A percentile compares a stretch with the other conserved stretches of the same genome.
Conservation (phyloP, 2,797 vertebrate genomes). For the Chelon auratus region DNA sequence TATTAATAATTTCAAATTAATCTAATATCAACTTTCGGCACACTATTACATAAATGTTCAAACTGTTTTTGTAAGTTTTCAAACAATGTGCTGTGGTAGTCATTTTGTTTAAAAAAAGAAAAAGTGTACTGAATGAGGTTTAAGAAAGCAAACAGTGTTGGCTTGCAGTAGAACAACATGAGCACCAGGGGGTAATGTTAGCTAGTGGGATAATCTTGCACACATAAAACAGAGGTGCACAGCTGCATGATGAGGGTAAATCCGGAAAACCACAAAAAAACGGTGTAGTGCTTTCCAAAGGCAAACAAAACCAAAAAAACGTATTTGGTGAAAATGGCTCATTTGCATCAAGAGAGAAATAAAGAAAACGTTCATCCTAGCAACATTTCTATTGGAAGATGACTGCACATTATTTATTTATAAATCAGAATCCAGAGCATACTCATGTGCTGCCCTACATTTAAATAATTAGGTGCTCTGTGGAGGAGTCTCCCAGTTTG, state of each 20-base stretch:
- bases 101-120: no score
- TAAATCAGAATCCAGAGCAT: not conserved
- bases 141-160: not conserved
- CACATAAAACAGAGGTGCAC: not conserved
- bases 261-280: slow-evolving; percentile 17
- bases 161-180: slow-evolving; percentile 21
- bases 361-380: not conserved
- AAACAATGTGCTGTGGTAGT: not conserved
- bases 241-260: slow-evolving; percentile 19
- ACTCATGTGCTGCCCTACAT: not conserved
- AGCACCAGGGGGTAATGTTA: slow-evolving; percentile 66
- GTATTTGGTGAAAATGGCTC: not conserved
- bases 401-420: not conserved
- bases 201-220: not conserved
- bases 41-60: not conserved
- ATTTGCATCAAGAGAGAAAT: not conserved
- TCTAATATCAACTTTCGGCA: not conserved
- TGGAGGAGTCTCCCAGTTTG: not conserved
- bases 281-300: not conserved
- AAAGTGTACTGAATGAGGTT: no score
- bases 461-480: not conserved
- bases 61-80: not conserved
- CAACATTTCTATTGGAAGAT: not conserved
- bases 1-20: not conserved
- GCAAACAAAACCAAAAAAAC: slow-evolving; percentile 1